These are phyloP conservation scores for Lycocorax pyrrhopterus DNA, from an alignment of 2,113 vertebrate species.

Conservation along the genomic window DNA sequence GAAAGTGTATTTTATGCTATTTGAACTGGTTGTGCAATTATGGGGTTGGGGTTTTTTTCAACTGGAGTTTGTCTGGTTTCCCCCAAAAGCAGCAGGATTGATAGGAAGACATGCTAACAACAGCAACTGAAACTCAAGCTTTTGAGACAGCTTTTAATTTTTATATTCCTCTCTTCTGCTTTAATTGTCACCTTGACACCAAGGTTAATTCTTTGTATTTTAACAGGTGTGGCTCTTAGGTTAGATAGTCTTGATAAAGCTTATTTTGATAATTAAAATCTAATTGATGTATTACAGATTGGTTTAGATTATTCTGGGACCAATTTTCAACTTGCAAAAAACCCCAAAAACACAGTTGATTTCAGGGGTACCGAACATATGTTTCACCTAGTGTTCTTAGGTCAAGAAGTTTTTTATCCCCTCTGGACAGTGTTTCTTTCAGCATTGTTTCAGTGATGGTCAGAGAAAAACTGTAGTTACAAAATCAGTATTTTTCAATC, in stretches of 20 bases:
- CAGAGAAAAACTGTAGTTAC: background rate
- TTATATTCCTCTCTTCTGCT: background rate
- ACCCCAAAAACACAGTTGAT: fast-evolving
- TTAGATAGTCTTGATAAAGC: background rate
- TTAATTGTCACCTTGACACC: background rate
- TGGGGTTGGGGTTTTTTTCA: background rate
- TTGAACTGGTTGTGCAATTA: background rate
- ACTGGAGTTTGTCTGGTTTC: background rate
- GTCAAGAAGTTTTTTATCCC: background rate
- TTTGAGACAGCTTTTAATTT: background rate
- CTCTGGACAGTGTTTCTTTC: background rate
- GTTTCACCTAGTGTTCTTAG: background rate
- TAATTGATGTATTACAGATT: background rate
- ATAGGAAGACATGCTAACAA: background rate
- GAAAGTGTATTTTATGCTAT: background rate
- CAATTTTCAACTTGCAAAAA: background rate
- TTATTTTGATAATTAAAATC: background rate
- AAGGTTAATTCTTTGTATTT: background rate
- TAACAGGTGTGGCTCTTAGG: background rate
- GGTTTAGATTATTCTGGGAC: background rate
- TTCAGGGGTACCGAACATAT: background rate
- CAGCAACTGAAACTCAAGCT: background rate
- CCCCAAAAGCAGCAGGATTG: fast-evolving
- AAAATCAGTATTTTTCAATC: background rate
- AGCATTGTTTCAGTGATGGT: background rate